phyloP scores from a whole-genome alignment of 2,888 invertebrate genomes.

The Octodonta nipae region DNA sequence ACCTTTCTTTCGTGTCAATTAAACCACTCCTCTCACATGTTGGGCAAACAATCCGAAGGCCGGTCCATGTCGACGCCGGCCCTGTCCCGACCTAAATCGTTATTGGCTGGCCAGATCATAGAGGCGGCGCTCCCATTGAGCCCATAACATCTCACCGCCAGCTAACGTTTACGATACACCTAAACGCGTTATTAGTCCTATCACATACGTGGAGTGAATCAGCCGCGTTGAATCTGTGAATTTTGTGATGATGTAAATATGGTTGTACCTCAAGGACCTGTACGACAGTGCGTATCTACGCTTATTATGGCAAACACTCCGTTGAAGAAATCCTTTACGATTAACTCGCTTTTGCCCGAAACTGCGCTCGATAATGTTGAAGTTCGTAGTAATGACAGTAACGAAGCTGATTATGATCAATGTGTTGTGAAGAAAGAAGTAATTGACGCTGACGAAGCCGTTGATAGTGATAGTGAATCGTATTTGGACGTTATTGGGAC shows the following conservation, averaged over 20 bases:
- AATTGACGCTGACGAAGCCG: conserved; percentile 24
- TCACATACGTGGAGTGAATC: conserved; percentile 11
- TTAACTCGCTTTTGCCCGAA: conserved; percentile 55
- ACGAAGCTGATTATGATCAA: conserved; percentile 8
- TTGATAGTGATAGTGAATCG: conserved; percentile 51
- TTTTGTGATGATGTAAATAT: conserved; percentile 22
- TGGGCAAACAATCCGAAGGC: conserved; percentile 20
- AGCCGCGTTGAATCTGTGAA: conserved; percentile 2
- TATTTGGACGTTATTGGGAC: conserved; percentile 68
- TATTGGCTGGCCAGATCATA: not conserved
- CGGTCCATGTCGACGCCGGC: conserved; percentile 8
- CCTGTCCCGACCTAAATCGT: conserved; percentile 2
- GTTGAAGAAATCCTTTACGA: conserved; percentile 65
- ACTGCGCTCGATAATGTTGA: conserved; percentile 21
- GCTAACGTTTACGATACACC: conserved; percentile 7
- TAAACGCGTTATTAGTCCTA: conserved; percentile 17
- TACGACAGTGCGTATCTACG: too few relatives aligned
- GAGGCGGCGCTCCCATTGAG: not conserved
- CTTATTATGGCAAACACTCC: conserved; percentile 45
- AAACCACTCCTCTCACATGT: conserved; percentile 20
- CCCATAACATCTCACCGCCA: not conserved
- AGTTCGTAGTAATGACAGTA: conserved; percentile 3
- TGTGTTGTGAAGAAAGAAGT: conserved; percentile 11
- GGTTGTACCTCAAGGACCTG: conserved; percentile 19
- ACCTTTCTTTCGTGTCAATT: conserved; percentile 11